Base-by-base conservation (phyloP, 2,113 vertebrate species). In the Miniopterus natalensis region DNA sequence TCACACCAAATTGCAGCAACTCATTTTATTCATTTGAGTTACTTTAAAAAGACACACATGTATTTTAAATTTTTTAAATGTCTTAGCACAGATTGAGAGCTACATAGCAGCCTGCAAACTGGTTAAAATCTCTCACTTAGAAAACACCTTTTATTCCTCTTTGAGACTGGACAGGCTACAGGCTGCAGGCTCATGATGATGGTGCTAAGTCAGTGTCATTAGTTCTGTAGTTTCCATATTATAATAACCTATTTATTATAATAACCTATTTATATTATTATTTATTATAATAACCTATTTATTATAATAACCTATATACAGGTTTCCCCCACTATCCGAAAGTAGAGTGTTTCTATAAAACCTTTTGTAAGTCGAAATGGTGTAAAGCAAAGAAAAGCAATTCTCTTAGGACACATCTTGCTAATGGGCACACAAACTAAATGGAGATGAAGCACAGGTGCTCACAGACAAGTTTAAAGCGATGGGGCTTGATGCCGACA, bases 21-120 rank as follows among this genome's bases (percentile, higher is more conserved):
- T 66, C 2, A 5, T 84, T 75, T 13, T 21, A 25, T 55, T 78
- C 57, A 6, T 77, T 70, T 77, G 31, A 53, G 73, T 89, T 89
- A 59, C 65, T 96, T 73, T 57, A 68, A 68, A 95, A 87, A 63
- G 49, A 79, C 9, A 42, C 18, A 68, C 29, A 81, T 51, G 36
- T 7, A 59, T 90, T 94, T 77, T 92, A 29, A 42, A 73, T 84
- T 51, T 96, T 95, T 42, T 1, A 95, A 97, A 94, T 89, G 70
- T 94, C 77, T 90, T 47, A 36, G 84, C 61, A 81, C 78, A 96
- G 78, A 95, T 75, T 94, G 81, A 91, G 40, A 88, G 81, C 49
- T 53, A 25, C 18, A 4, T 57, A 92, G 65, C 90, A 90, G 87
- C 81, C 92, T 90, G 80, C 77, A 81, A 90, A 85, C 42, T 81